phyloP scores from a whole-genome alignment of 2,113 vertebrate genomes.

The Nothobranchius kuhntae region DNA sequence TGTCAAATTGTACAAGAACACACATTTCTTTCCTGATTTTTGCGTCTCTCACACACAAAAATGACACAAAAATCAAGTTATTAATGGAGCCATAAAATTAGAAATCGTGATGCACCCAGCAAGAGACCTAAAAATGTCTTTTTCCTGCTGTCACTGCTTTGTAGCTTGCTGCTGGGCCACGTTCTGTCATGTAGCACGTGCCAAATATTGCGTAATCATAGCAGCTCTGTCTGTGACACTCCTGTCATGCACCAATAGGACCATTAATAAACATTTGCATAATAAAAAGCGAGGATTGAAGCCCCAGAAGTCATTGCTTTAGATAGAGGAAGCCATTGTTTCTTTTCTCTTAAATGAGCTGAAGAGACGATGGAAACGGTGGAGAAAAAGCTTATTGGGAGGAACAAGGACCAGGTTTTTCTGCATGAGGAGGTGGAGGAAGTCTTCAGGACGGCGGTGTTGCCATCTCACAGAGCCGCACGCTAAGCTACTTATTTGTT shows the following conservation, averaged over 20 bases:
- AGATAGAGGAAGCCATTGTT: constrained; percentile 3
- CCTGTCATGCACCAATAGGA: constrained; percentile 13
- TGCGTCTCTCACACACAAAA: background rate
- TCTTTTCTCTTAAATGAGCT: background rate
- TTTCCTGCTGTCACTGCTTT: constrained; percentile 11
- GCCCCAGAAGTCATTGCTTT: constrained; percentile 8
- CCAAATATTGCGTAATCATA: constrained; percentile 14
- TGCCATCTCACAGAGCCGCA: background rate
- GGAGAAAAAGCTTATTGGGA: constrained; percentile 2
- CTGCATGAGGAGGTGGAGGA: constrained; percentile 33
- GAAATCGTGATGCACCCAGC: background rate
- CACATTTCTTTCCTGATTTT: background rate
- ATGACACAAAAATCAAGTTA: background rate
- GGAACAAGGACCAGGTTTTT: background rate
- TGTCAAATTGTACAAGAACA: too few relatives aligned
- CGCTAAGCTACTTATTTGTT: constrained; percentile 11
- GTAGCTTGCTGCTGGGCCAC: background rate
- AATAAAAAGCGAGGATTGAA: constrained; percentile 9
- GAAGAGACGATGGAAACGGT: background rate
- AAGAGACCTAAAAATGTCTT: constrained; percentile 1
- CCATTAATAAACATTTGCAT: constrained; percentile 21
- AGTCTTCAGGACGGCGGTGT: constrained; percentile 19
- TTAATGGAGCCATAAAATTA: background rate
- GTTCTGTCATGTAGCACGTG: constrained; percentile 4
- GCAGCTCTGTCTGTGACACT: constrained; percentile 12